Conservation (phyloP, 2,113 vertebrate genomes). For the Hylia prasina region DNA sequence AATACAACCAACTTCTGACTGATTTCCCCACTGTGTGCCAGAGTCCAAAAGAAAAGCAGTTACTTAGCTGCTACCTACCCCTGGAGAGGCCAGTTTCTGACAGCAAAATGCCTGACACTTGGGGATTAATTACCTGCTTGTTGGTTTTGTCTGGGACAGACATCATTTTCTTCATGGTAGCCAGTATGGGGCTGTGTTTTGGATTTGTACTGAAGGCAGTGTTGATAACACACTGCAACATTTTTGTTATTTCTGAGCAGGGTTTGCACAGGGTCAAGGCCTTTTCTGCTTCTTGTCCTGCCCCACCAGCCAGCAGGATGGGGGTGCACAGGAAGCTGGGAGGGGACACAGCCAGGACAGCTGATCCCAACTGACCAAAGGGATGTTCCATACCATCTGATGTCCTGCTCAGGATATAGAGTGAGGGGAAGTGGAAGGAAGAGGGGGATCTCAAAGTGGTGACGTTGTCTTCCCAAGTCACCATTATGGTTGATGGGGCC, state of each 20-base stretch:
- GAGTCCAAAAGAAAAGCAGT: slow-evolving; percentile 12
- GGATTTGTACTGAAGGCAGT: background rate
- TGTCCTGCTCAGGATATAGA: background rate
- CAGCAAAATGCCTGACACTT: background rate
- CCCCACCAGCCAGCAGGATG: background rate
- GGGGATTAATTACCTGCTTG: background rate
- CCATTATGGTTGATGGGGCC: background rate
- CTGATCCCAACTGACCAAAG: background rate
- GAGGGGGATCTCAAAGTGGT: background rate
- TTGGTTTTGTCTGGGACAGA: background rate
- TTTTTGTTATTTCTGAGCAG: background rate
- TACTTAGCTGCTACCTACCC: slow-evolving; percentile 48
- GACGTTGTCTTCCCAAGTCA: background rate
- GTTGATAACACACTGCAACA: background rate
- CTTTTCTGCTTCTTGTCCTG: background rate
- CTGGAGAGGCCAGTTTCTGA: background rate
- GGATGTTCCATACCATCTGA: background rate
- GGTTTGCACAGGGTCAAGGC: background rate
- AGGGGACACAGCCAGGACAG: background rate
- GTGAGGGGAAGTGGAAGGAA: background rate
- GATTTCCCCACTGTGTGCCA: background rate
- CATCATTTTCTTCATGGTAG: background rate
- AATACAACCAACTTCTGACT: slow-evolving; percentile 33
- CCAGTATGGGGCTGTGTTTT: background rate
- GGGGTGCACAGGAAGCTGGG: background rate